These are phyloP conservation scores for human (Homo sapiens) DNA, from an alignment of 2,113 vertebrate genomes.

Conservation along the genomic window GRCh38 chr16:49004501-49005000, in stretches of 20 bases:
- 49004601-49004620: constrained; percentile 31
- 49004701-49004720: background rate
- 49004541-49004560: constrained; percentile 26
- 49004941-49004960: background rate
- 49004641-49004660: background rate
- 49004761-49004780: background rate
- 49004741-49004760: background rate
- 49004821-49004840: background rate
- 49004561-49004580: constrained; percentile 27
- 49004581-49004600: background rate
- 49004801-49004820: background rate
- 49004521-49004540: background rate
- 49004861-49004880: background rate
- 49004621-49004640: background rate
- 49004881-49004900: background rate
- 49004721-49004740: background rate
- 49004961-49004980: background rate
- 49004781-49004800: background rate
- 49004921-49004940: background rate
- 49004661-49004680: background rate
- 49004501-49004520: background rate
- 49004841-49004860: background rate
- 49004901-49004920: background rate
- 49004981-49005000: background rate
- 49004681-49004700: background rate